phyloP scores from a whole-genome alignment of 2,113 vertebrate species.

The Tetrax tetrax region DNA sequence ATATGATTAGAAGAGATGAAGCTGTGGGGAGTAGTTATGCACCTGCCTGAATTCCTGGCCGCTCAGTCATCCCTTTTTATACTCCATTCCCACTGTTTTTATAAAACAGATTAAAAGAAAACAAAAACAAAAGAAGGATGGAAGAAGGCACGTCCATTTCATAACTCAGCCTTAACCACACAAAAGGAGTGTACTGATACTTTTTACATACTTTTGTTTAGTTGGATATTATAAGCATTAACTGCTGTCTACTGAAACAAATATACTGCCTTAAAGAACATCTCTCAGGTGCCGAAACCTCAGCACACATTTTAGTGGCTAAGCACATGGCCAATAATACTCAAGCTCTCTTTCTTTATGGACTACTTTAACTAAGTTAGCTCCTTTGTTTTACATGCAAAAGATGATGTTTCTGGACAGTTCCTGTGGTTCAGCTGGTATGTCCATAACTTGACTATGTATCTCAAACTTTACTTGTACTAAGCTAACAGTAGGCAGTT shows the following conservation, averaged over 20 bases:
- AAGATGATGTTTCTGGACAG: background rate
- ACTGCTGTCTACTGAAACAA: background rate
- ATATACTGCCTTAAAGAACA: background rate
- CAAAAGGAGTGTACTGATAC: background rate
- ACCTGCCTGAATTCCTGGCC: constrained; percentile 17
- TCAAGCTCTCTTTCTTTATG: background rate
- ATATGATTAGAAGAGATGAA: background rate
- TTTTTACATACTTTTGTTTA: background rate
- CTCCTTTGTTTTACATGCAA: background rate
- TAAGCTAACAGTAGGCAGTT: background rate
- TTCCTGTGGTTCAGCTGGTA: background rate
- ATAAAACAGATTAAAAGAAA: background rate
- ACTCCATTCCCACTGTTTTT: background rate
- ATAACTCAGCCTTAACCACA: background rate
- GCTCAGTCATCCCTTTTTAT: background rate
- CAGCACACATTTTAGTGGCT: background rate
- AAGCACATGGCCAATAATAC: background rate
- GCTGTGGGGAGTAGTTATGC: background rate
- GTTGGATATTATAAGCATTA: background rate
- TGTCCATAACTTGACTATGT: background rate
- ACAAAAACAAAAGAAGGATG: background rate
- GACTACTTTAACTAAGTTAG: background rate
- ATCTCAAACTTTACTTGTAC: background rate
- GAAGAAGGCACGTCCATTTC: background rate
- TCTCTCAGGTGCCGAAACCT: background rate